Evolutionary conservation across 2,797 vertebrate genomes (phyloP), one percentile per base, ranked within the genome.

Genomic region (Alosa sapidissima): DNA sequence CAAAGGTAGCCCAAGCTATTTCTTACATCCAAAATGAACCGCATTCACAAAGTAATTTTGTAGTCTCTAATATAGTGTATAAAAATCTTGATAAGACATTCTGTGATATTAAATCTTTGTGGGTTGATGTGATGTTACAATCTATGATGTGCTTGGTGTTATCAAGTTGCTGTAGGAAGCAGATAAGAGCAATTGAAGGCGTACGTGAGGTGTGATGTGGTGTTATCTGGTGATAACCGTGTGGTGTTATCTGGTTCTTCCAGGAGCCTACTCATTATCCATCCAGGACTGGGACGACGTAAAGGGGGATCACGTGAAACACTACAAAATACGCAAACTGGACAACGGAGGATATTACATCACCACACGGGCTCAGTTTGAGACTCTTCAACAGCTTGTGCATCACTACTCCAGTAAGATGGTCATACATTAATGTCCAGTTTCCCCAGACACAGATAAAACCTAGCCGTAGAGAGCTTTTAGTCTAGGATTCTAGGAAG

Each of bases 211-310:
- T 55, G 8, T 52, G 24, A 81, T 45, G 21, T 52, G 24, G 55
- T 16, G 41, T 41, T 41, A 41, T 41, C 36, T 36, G 33, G 33
- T 68, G 10, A 54, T 54, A 13, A 54, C 13, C 11, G 1, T 16
- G 52, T 54, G 52, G 62, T 72, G 45, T 85, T 5, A n/a, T n/a
- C n/a, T n/a, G n/a, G 86, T 45, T 83, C 83, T 88, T 89, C 87
- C 92, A 99, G 98, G 98, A 94, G 98, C 98, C 91, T 99, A 97
- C 94, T 99, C 98, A 86, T 95, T 99, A 87, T 99, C 98, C 89
- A 99, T 99, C 94, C 97, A 98, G 89, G 98, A 99, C 89, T 99
- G 98, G 98, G 98, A 99, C 88, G 98, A 99, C 91, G 95, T 97
- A 94, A 99, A 99, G 93, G 98, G 98, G 88, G 98, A 99, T 90